Conservation (phyloP, 1,140 invertebrate genomes). For the Hetaerina americana region DNA sequence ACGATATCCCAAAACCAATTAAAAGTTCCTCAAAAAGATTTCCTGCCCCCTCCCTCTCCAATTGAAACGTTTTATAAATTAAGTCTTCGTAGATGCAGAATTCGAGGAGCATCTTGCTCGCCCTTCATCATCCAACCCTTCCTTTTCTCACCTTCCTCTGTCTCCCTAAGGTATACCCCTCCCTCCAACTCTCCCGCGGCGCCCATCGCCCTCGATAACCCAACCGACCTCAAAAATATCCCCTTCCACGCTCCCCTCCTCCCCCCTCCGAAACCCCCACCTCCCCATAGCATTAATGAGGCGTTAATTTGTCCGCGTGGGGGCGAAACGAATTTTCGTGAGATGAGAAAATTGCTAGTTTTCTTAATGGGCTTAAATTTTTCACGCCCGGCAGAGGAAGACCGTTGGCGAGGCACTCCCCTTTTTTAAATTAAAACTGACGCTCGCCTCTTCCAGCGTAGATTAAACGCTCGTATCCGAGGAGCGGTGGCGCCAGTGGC, state of each 20-base stretch:
- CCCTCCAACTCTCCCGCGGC: neutral
- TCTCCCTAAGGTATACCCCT: too few species aligned
- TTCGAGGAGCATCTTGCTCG: too few species aligned
- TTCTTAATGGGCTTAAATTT: neutral
- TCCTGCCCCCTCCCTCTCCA: too few species aligned
- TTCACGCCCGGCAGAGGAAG: neutral
- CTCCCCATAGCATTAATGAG: neutral
- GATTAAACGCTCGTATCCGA: neutral
- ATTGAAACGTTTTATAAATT: too few species aligned
- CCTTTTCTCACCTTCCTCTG: too few species aligned
- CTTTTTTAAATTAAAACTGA: slow-evolving; percentile 1
- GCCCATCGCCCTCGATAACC: neutral
- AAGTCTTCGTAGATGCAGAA: too few species aligned
- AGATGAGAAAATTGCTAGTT: neutral
- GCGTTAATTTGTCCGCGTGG: neutral
- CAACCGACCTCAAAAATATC: neutral
- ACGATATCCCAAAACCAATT: too few species aligned
- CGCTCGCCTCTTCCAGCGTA: neutral
- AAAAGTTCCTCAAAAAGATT: too few species aligned
- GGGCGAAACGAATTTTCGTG: neutral
- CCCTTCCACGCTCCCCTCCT: neutral
- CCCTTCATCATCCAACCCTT: too few species aligned
- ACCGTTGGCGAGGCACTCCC: neutral
- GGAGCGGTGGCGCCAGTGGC: neutral
- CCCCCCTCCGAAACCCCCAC: neutral